Evolutionary conservation across 30 jellyfish, hydroid and myxozoan species (phyloP).

Genomic region (Cassiopea andromeda): DNA sequence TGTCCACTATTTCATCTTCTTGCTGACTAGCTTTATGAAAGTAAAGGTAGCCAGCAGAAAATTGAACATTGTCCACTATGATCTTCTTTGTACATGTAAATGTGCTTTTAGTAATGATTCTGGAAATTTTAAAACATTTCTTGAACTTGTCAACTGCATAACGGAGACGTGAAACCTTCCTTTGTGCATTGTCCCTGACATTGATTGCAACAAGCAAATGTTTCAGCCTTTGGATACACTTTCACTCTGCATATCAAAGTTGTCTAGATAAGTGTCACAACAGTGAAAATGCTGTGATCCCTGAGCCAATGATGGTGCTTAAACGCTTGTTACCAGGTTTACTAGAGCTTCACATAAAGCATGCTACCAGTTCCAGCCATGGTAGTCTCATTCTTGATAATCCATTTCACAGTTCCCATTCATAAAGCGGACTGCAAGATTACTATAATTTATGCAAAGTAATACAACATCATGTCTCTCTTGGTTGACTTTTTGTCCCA

Average conservation of each 20-base stretch:
- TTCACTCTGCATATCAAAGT: neutral
- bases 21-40: neutral
- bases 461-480: neutral
- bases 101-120: neutral
- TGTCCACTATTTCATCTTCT: conserved; percentile 9
- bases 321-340: neutral
- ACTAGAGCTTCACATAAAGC: neutral
- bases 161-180: neutral
- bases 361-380: neutral
- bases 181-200: neutral
- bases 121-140: neutral
- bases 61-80: neutral
- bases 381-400: neutral
- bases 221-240: neutral
- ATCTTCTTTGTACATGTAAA: neutral
- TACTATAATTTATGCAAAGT: neutral
- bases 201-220: conserved; percentile 1
- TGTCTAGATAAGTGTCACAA: neutral
- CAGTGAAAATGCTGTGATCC: neutral
- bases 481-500: no score
- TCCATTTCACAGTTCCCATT: neutral
- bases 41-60: neutral
- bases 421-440: neutral
- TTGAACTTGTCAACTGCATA: neutral
- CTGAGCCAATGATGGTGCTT: neutral